These are phyloP conservation scores for Parauchenoglanis punctatus DNA, from an alignment of 2,797 vertebrate species.

Conservation along the genomic window DNA sequence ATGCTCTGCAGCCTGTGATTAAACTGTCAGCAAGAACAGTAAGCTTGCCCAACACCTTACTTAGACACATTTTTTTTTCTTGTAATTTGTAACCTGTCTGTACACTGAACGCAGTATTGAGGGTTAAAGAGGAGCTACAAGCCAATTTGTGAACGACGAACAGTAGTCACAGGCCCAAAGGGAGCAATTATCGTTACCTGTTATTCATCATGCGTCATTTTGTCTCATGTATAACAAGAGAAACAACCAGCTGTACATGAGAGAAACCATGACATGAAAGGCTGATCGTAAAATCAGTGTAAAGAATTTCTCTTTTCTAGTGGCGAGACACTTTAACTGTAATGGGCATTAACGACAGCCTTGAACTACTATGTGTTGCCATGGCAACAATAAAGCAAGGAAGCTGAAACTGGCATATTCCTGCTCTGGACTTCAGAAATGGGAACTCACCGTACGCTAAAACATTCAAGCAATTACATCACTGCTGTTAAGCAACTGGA, in stretches of 20 bases:
- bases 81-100: neutral
- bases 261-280: too few species aligned
- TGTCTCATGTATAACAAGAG: neutral
- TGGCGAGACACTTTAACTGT: neutral
- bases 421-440: neutral
- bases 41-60: slow-evolving; percentile 1
- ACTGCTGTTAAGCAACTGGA: neutral
- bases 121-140: neutral
- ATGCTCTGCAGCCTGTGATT: neutral
- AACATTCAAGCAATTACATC: neutral
- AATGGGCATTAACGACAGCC: neutral
- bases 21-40: slow-evolving; percentile 26
- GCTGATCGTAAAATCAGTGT: neutral
- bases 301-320: neutral
- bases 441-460: too few species aligned
- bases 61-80: neutral
- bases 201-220: neutral
- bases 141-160: neutral
- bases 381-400: neutral
- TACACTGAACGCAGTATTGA: neutral
- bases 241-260: neutral
- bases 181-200: neutral
- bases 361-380: neutral
- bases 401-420: neutral
- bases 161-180: neutral